A percentile compares a stretch with the other conserved stretches of the same genome.
phyloP scores from a whole-genome alignment of 2,113 vertebrate genomes.

The Sinocyclocheilus anshuiensis region DNA sequence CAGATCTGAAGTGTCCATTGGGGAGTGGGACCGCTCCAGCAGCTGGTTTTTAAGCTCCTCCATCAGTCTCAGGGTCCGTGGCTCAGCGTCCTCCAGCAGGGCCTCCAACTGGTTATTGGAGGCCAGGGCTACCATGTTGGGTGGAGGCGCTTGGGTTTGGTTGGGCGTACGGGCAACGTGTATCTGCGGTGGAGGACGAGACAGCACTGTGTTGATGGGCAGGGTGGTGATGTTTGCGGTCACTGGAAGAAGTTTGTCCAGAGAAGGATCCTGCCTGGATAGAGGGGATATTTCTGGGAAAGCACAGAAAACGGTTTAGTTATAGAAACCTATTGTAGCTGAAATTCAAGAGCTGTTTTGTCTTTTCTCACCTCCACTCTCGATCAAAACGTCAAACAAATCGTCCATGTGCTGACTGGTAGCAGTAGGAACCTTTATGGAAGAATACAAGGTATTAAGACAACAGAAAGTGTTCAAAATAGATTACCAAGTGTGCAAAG shows the following conservation, averaged over 20 bases:
- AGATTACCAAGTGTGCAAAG: not conserved
- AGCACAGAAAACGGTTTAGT: not conserved
- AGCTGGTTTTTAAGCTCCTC: constrained; percentile 92
- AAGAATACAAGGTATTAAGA: not conserved
- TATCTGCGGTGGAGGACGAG: constrained; percentile 80
- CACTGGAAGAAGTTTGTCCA: constrained; percentile 86
- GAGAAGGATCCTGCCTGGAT: constrained; percentile 83
- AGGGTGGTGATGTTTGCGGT: constrained; percentile 91
- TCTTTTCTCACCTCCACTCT: constrained; percentile 88
- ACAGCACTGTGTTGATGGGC: constrained; percentile 88
- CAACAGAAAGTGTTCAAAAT: not conserved
- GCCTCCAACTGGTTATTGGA: constrained; percentile 94
- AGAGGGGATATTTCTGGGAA: constrained; percentile 89
- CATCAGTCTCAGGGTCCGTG: constrained; percentile 79
- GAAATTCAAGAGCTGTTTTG: not conserved
- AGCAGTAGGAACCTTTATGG: constrained; percentile 80
- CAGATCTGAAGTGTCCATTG: constrained; percentile 90
- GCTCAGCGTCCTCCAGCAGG: constrained; percentile 85
- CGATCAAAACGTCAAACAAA: constrained; percentile 96
- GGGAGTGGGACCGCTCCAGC: constrained; percentile 85
- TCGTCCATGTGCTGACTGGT: constrained; percentile 99
- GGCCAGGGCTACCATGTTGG: constrained; percentile 78
- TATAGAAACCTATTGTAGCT: not conserved
- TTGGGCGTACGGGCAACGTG: constrained; percentile 82
- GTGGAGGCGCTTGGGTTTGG: constrained; percentile 72